phyloP scores from a whole-genome alignment of 2,797 vertebrate genomes.

The Acanthurus lineatus region DNA sequence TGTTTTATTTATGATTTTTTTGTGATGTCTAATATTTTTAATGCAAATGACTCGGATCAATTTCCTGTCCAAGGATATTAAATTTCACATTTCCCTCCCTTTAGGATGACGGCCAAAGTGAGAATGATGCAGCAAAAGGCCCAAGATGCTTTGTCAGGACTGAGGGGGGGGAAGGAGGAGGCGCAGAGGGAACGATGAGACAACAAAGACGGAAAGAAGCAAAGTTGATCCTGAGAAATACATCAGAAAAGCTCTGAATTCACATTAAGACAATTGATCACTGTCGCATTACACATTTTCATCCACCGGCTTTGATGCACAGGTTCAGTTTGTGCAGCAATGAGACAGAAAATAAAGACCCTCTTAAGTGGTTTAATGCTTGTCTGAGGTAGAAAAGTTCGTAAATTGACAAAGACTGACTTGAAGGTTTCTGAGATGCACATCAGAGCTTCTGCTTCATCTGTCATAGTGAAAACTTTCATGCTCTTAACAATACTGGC shows the following conservation, averaged over 20 bases:
- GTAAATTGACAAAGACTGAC: no score
- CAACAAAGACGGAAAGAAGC: not conserved
- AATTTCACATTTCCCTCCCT: not conserved
- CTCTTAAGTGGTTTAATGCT: no score
- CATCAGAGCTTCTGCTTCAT: no score
- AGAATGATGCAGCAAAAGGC: constrained; percentile 40
- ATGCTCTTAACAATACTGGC: no score
- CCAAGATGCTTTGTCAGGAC: constrained; percentile 41
- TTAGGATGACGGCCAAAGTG: constrained; percentile 31
- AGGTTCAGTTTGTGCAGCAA: no score
- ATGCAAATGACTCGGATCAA: constrained; percentile 27
- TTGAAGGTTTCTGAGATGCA: no score
- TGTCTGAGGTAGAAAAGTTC: no score
- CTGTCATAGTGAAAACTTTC: no score
- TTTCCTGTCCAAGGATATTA: constrained; percentile 13
- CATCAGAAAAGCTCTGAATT: not conserved
- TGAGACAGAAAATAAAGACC: no score
- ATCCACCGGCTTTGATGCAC: no score
- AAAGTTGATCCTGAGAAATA: not conserved
- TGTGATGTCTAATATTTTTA: constrained; percentile 17
- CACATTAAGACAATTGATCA: no score
- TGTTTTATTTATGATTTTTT: not conserved
- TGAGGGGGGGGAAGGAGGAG: not conserved
- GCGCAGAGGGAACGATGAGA: not conserved
- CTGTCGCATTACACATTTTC: no score